These are phyloP conservation scores for Drosophila bocqueti DNA, from an alignment of 1,140 invertebrate genomes.

Conservation along the genomic window DNA sequence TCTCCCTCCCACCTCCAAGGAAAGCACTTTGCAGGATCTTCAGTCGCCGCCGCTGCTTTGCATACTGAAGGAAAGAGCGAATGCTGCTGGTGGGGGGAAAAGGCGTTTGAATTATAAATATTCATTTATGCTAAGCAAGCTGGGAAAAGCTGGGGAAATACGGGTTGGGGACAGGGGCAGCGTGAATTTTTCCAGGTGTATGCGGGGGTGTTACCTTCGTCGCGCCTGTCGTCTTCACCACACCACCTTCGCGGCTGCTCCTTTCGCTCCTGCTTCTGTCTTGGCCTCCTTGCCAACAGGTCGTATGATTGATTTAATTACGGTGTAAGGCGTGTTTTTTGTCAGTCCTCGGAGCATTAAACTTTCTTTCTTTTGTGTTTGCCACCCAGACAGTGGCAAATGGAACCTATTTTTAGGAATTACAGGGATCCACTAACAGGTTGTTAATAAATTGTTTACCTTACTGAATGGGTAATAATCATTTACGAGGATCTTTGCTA, in stretches of 20 bases:
- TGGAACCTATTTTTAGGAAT: constrained; percentile 8
- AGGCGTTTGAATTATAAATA: constrained; percentile 79
- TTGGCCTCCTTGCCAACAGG: constrained; percentile 43
- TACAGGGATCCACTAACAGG: constrained; percentile 15
- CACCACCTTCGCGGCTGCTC: constrained; percentile 38
- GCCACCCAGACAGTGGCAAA: not conserved
- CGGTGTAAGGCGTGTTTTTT: constrained; percentile 56
- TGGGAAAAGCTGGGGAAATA: too few species aligned
- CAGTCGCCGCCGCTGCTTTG: constrained; percentile 43
- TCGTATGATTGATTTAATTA: constrained; percentile 82
- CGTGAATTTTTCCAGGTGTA: constrained; percentile 69
- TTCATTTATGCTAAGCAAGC: constrained; percentile 80
- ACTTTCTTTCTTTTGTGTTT: constrained; percentile 1
- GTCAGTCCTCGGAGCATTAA: constrained; percentile 20
- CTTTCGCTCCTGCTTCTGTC: constrained; percentile 45
- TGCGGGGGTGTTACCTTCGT: constrained; percentile 46
- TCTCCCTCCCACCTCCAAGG: not conserved
- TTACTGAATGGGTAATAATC: not conserved
- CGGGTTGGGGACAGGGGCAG: not conserved
- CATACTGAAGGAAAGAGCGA: constrained; percentile 33
- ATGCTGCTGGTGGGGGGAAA: constrained; percentile 17
- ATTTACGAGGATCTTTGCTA: too few species aligned
- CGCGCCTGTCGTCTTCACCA: constrained; percentile 27
- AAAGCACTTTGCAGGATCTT: constrained; percentile 73
- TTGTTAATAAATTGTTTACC: constrained; percentile 11